A percentile compares a stretch with the other conserved stretches of the same genome.
phyloP scores from a whole-genome alignment of 2,888 invertebrate species.

The Aleiodes testaceus region DNA sequence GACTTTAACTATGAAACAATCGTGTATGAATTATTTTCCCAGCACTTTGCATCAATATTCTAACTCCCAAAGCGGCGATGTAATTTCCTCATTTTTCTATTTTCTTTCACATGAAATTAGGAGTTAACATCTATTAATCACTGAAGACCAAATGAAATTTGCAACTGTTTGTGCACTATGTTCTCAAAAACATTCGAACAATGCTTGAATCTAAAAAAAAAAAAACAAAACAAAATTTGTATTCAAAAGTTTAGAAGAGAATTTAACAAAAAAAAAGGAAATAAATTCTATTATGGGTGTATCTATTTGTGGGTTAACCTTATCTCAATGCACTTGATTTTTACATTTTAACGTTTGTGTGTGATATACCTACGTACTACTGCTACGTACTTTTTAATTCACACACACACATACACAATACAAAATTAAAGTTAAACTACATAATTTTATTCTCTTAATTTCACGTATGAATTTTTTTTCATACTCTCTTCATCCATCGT shows the following conservation, averaged over 20 bases:
- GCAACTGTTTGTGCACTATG: background rate
- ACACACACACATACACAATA: conserved; percentile 12
- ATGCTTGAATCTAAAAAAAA: background rate
- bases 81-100: conserved; percentile 28
- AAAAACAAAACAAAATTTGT: conserved; percentile 10
- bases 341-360: conserved; percentile 45
- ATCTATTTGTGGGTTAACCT: conserved; percentile 51
- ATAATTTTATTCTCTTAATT: background rate
- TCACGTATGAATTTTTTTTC: too few species aligned
- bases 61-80: conserved; percentile 39
- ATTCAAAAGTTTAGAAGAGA: conserved; percentile 18
- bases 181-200: background rate
- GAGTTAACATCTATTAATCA: background rate
- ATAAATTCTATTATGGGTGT: conserved; percentile 39
- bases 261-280: conserved; percentile 38
- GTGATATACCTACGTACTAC: conserved; percentile 50
- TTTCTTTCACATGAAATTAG: background rate
- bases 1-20: conserved; percentile 36
- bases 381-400: conserved; percentile 9
- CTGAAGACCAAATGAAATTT: too few species aligned
- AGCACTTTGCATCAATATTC: background rate
- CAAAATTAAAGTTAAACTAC: background rate
- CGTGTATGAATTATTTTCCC: conserved; percentile 30
- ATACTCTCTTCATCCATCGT: too few species aligned
- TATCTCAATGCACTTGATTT: conserved; percentile 48